phyloP scores from a whole-genome alignment of 2,888 invertebrate species.

The Macropis europaea region DNA sequence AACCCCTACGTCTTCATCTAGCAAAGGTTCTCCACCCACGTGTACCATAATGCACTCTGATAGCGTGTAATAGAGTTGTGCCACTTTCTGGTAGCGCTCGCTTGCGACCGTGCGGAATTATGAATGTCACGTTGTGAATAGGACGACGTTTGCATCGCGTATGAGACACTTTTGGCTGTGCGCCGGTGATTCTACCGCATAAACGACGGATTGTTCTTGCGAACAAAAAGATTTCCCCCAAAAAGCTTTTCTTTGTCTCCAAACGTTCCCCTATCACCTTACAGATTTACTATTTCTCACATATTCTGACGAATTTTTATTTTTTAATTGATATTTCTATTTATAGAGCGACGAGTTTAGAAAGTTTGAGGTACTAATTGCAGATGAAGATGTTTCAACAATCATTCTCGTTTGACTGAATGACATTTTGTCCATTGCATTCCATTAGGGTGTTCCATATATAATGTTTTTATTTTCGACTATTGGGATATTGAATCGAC shows the following conservation, averaged over 20 bases:
- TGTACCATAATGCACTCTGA: constrained; percentile 52
- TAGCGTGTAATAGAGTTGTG: constrained; percentile 57
- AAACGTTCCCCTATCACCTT: neutral
- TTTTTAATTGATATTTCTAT: no score
- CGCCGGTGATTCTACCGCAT: neutral
- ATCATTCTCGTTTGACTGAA: no score
- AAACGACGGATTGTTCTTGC: neutral
- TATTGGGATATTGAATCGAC: no score
- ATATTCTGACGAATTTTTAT: no score
- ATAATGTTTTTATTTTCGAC: no score
- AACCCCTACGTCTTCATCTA: constrained; percentile 62
- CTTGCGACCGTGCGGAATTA: constrained; percentile 2
- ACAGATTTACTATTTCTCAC: no score
- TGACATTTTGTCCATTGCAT: no score
- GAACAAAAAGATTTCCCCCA: neutral
- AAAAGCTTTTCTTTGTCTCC: neutral
- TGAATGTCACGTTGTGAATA: constrained; percentile 35
- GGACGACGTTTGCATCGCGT: constrained; percentile 35
- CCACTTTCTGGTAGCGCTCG: constrained; percentile 42
- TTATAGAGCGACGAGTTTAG: no score
- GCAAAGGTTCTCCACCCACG: constrained; percentile 41
- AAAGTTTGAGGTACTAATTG: no score
- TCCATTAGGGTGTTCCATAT: no score
- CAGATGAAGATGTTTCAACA: no score
- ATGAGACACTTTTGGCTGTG: constrained; percentile 14